A percentile compares a stretch with the other conserved stretches of the same genome.
These are phyloP conservation scores for Drosophila athabasca DNA, from an alignment of 1,140 invertebrate genomes.

Conservation along the genomic window DNA sequence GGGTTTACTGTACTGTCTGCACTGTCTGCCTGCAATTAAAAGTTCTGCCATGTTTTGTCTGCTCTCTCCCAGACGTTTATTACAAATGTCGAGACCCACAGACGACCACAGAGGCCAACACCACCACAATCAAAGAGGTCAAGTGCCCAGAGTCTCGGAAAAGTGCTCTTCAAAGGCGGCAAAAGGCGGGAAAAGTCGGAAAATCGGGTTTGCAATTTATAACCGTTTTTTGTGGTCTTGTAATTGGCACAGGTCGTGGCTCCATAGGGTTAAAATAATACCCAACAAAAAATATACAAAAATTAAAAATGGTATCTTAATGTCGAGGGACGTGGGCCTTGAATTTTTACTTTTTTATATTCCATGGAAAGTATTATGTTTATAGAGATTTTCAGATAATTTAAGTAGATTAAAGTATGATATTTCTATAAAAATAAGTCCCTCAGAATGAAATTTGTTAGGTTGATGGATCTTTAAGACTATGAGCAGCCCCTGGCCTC, in stretches of 20 bases:
- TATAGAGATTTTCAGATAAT: no score
- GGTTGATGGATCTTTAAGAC: not conserved
- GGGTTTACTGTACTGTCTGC: conserved; percentile 30
- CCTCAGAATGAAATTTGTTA: no score
- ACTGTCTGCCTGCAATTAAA: conserved; percentile 64
- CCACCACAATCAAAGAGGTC: conserved; percentile 65
- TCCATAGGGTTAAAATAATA: no score
- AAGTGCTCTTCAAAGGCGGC: conserved; percentile 15
- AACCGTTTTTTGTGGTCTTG: conserved; percentile 17
- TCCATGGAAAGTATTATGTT: no score
- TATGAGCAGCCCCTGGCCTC: conserved; percentile 23
- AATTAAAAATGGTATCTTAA: no score
- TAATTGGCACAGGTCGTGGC: conserved; percentile 64
- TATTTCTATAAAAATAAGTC: no score
- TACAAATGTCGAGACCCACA: conserved; percentile 66
- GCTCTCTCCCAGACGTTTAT: conserved; percentile 61
- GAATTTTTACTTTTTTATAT: no score
- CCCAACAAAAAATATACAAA: no score
- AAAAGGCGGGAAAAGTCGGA: no score
- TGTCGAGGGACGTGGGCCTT: no score
- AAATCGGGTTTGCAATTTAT: conserved; percentile 48
- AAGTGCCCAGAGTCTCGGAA: conserved; percentile 53
- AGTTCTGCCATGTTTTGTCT: conserved; percentile 66
- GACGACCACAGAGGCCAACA: conserved; percentile 12
- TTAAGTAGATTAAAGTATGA: no score